Base-by-base conservation (phyloP, 2,888 invertebrate genomes). In the Plebejus melissa region DNA sequence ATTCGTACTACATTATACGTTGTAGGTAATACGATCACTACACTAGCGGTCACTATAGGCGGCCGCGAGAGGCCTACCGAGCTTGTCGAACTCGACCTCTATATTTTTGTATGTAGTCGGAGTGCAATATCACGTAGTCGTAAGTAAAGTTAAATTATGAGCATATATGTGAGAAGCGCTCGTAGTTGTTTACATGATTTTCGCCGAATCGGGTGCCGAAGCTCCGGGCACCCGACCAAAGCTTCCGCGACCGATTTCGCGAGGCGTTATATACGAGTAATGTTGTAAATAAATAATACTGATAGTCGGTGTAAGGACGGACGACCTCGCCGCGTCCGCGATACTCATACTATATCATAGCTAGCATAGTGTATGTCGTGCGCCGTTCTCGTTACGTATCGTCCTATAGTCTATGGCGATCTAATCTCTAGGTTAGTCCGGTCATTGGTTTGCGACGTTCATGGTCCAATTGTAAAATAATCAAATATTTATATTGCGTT, bases 391-490 rank as follows among this genome's bases (percentile, higher is more conserved):
- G 50, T 32, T 32, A 28, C 50, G 22, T 28, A 32, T 54, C 7
- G 46, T 54, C 13, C 72, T 72, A 71, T 65, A 65, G 65, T 65
- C 65, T 65, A 36, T 46, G 41, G 41, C 22, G 41, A 71, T 71
- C 46, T 46, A 22, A n/a, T 71, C 46, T 71, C 28, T 71, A 36
- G 41, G 71, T 28, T 71, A 46, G 9, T 71, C 13, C 71, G 22
- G 71, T 28, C 13, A 54, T 72, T 50, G 72, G 28, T 72, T 72
- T 50, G 50, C 50, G 50, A 54, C 46, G 50, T 32, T 72, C 50
- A 72, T 32, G 72, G 72, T 72, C 72, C 72, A 72, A 72, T 72
- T 72, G 16, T 72, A 72, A 72, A 72, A 72, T 70, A 70, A 72
- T 72, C 72, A 54, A 72, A 72, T 72, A 72, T 72, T 72, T 72